Percentiles rank a stretch among this genome's conserved stretches.
These are phyloP conservation scores for Anolis sagrei DNA, from an alignment of 2,113 vertebrate species.

Conservation along the genomic window DNA sequence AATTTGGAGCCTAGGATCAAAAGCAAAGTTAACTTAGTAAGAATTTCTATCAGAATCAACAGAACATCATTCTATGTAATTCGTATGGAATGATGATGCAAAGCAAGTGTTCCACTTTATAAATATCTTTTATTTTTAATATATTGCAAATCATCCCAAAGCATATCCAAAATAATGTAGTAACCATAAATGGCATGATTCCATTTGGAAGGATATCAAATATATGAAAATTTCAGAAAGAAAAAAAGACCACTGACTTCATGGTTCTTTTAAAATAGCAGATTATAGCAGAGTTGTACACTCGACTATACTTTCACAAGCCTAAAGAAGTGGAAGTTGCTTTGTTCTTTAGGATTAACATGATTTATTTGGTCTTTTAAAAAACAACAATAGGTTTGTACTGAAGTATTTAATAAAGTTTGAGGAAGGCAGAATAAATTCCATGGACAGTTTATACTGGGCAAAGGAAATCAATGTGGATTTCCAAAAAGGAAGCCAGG, in stretches of 20 bases:
- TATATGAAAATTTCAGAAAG: background rate
- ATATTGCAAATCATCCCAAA: background rate
- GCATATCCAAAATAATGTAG: background rate
- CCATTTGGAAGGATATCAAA: background rate
- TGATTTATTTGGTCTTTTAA: constrained; percentile 30
- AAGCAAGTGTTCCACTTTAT: background rate
- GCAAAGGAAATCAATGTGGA: constrained; percentile 30
- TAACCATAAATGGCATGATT: background rate
- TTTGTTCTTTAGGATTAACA: constrained; percentile 29
- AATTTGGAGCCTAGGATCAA: background rate
- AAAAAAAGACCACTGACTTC: background rate
- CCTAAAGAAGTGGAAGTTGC: background rate
- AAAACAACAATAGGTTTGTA: constrained; percentile 24
- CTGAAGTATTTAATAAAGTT: constrained; percentile 21
- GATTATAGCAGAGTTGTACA: constrained; percentile 8
- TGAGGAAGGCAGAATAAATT: constrained; percentile 19
- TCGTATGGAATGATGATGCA: background rate
- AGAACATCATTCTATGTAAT: background rate
- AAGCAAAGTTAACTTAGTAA: background rate
- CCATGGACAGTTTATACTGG: constrained; percentile 32
- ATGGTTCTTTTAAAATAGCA: background rate
- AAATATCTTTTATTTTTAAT: background rate
- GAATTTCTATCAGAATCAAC: background rate
- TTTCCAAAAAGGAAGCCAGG: constrained; percentile 39
- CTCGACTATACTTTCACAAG: constrained; percentile 8